phyloP scores from a whole-genome alignment of 2,113 vertebrate species.

The Labrus mixtus region DNA sequence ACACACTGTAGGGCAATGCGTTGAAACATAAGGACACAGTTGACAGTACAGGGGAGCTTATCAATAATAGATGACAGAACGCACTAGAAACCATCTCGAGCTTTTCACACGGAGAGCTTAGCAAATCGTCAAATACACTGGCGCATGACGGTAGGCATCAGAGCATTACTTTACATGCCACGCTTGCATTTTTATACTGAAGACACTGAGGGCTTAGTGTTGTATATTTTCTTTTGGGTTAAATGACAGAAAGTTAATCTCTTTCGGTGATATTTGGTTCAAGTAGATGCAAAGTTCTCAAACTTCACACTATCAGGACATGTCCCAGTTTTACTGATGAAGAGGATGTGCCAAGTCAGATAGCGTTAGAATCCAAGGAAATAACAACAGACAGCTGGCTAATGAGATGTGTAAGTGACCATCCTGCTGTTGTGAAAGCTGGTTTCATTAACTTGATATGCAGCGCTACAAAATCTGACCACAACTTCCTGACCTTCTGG shows the following conservation, averaged over 20 bases:
- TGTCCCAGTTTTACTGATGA: slow-evolving; percentile 18
- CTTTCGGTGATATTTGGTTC: neutral
- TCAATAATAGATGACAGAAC: slow-evolving; percentile 78
- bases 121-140: slow-evolving; percentile 62
- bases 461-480: slow-evolving; percentile 28
- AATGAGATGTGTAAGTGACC: slow-evolving; percentile 56
- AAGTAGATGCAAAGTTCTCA: neutral
- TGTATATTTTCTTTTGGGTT: neutral
- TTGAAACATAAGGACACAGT: slow-evolving; percentile 60
- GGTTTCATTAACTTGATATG: slow-evolving; percentile 52
- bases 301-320: neutral
- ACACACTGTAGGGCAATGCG: slow-evolving; percentile 31
- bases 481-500: slow-evolving; percentile 44
- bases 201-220: slow-evolving; percentile 15
- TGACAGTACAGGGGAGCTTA: slow-evolving; percentile 62
- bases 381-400: slow-evolving; percentile 40
- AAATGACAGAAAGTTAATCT: slow-evolving; percentile 8
- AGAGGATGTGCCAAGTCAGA: slow-evolving; percentile 20
- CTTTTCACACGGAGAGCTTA: slow-evolving; percentile 65
- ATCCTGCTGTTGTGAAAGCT: slow-evolving; percentile 22
- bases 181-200: slow-evolving; percentile 44
- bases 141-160: slow-evolving; percentile 29
- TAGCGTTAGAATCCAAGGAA: slow-evolving; percentile 34
- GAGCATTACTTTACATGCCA: slow-evolving; percentile 39
- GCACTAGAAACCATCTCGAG: slow-evolving; percentile 64